Evolutionary conservation across 2,113 vertebrate species (phyloP), one percentile per base, ranked within the genome.

Genomic region (Struthio camelus): DNA sequence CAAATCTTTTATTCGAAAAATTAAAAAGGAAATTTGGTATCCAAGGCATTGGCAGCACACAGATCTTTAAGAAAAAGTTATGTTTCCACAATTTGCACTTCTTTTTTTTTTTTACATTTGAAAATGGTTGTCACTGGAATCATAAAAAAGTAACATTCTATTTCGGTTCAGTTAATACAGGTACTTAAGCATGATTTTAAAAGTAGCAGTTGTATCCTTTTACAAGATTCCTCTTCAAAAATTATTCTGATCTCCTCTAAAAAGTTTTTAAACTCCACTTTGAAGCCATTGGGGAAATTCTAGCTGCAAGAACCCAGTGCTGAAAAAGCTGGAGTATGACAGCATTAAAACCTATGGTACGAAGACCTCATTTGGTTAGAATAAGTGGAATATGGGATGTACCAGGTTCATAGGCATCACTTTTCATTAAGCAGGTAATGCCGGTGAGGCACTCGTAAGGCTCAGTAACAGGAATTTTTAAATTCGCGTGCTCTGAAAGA

Each of bases 401-500:
- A 11, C 10, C 54, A 14, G 56, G 36, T 32, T 62, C 22, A 75
- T 59, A 27, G 34, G 20, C 61, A 44, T 1, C 58, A 11, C 23
- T 36, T 20, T 65, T 30, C 14, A 38, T 53, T 36, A 46, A 11
- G 34, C 20, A 13, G 16, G 40, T 80, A 34, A 3, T 58, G 36
- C 3, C 22, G 7, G 6, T 5, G 8, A 23, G 36, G 11, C 24
- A 32, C 24, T 51, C 1, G 3, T 38, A 30, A 38, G 13, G 4
- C 54, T 19, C 13, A 2, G 20, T 7, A 62, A 40, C 30, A 76
- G 44, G 20, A 16, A 10, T 42, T n/a, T 58, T 38, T 15, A 18
- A 44, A 6, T 53, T 73, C 34, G 7, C 8, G 3, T 0, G 9
- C 27, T 50, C 1, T 5, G 4, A 18, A 54, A 18, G 54, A 69